Base-by-base conservation (phyloP, 2,888 invertebrate species). In the Eilema griseolum region DNA sequence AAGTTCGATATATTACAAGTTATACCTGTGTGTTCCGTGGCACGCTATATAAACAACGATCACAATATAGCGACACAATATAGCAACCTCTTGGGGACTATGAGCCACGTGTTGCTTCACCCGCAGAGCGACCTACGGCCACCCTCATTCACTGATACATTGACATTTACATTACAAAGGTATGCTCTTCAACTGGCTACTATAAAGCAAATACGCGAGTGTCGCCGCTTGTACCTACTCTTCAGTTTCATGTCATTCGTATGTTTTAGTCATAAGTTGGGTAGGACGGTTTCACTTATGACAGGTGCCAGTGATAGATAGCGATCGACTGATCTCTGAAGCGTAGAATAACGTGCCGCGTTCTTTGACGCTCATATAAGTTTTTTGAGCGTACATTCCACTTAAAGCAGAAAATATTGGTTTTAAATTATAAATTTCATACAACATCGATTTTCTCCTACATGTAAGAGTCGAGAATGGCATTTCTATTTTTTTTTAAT, bases 161-260 rank as follows among this genome's bases (percentile, higher is more conserved):
- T 66, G 57, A 57, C 24, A 66, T 59, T 59, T 66, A 33, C 66
- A 66, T 57, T 7, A 66, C 57, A 66, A 59, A 66, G 57, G 24
- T 26, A 37, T 37, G 11, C n/a, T 23, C 11, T 24, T 33, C 4
- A 23, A 24, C 4, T 4, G 16, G 10, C 16, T 57, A 65, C 23
- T 46, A 20, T 52, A n/a, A 37, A 37, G 16, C 61, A 62, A 62
- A 37, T 37, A 33, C 24, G 37, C 23, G n/a, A 33, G 33, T 31
- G 23, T 33, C 61, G 33, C 61, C 23, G 31, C 14, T 8, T 33
- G 16, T 37, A 24, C 23, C 10, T 37, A 23, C 4, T 8, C 23
- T 24, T 37, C 8, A 16, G 23, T 61, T 33, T 33, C 14, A 23
- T 52, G 20, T 52, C 10, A 52, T n/a, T 52, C 10, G 10, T 52